These are phyloP conservation scores for Lathronympha strigana DNA, from an alignment of 2,888 invertebrate genomes.

Conservation along the genomic window DNA sequence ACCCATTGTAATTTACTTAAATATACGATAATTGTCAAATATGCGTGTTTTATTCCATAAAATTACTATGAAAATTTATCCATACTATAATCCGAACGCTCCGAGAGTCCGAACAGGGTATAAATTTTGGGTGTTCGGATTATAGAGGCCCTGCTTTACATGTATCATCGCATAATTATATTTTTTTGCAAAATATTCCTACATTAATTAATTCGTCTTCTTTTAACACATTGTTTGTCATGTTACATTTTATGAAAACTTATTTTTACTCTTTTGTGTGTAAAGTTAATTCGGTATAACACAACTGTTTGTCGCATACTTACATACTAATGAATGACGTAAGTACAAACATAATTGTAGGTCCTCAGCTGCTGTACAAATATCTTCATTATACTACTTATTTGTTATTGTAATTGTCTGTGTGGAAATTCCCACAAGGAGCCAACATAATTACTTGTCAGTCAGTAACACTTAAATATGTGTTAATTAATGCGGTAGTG, in stretches of 20 bases:
- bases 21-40: too few relatives aligned
- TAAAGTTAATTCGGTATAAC: conserved; percentile 11
- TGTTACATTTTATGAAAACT: not conserved
- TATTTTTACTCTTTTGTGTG: conserved; percentile 30
- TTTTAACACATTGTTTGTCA: not conserved
- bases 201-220: not conserved
- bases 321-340: conserved; percentile 40
- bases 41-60: too few relatives aligned
- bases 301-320: conserved; percentile 26
- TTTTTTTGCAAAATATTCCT: not conserved
- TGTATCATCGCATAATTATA: too few relatives aligned
- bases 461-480: conserved; percentile 25
- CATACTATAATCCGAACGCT: too few relatives aligned
- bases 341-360: conserved; percentile 25
- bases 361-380: conserved; percentile 40
- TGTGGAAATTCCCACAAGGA: conserved; percentile 38
- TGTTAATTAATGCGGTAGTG: too few relatives aligned
- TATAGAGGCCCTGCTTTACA: too few relatives aligned
- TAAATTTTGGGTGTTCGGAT: too few relatives aligned
- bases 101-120: too few relatives aligned
- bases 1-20: too few relatives aligned
- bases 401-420: conserved; percentile 40
- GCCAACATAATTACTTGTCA: conserved; percentile 17
- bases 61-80: too few relatives aligned
- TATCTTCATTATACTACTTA: conserved; percentile 24